Conservation (phyloP, 2,113 vertebrate species). For the Amia ocellicauda region DNA sequence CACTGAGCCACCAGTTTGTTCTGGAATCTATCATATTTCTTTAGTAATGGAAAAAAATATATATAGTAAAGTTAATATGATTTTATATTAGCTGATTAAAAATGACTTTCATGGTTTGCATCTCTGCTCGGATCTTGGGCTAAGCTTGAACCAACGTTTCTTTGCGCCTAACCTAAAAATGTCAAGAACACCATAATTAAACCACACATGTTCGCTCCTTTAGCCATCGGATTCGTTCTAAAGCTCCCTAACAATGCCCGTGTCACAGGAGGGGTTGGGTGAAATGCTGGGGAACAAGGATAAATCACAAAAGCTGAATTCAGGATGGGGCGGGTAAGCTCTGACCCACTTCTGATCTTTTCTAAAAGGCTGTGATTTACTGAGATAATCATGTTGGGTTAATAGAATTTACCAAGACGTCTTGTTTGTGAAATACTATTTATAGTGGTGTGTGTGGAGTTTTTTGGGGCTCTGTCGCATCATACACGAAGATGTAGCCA, state of each 20-base stretch:
- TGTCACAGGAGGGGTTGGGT: neutral
- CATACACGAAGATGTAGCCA: too few species aligned
- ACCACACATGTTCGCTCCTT: neutral
- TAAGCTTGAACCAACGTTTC: slow-evolving; percentile 13
- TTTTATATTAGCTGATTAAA: slow-evolving; percentile 47
- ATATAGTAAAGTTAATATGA: slow-evolving; percentile 40
- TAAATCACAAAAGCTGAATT: slow-evolving; percentile 4
- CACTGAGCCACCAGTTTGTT: slow-evolving; percentile 3
- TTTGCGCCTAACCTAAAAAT: slow-evolving; percentile 14
- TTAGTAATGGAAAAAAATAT: slow-evolving; percentile 20
- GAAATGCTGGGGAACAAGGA: neutral
- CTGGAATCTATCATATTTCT: slow-evolving; percentile 21
- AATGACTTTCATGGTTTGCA: slow-evolving; percentile 35
- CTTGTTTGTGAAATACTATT: too few species aligned
- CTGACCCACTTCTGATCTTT: slow-evolving; percentile 5
- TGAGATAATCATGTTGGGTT: neutral
- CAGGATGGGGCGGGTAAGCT: neutral
- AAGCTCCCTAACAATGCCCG: neutral
- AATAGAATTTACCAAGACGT: neutral
- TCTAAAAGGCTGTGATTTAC: neutral
- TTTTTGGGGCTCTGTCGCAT: too few species aligned
- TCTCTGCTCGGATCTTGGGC: slow-evolving; percentile 14
- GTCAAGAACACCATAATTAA: slow-evolving; percentile 1
- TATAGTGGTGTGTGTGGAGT: too few species aligned
- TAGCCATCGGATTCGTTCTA: too few species aligned